Base-by-base conservation (phyloP, 2,797 vertebrate species). In the Liparis tanakae region DNA sequence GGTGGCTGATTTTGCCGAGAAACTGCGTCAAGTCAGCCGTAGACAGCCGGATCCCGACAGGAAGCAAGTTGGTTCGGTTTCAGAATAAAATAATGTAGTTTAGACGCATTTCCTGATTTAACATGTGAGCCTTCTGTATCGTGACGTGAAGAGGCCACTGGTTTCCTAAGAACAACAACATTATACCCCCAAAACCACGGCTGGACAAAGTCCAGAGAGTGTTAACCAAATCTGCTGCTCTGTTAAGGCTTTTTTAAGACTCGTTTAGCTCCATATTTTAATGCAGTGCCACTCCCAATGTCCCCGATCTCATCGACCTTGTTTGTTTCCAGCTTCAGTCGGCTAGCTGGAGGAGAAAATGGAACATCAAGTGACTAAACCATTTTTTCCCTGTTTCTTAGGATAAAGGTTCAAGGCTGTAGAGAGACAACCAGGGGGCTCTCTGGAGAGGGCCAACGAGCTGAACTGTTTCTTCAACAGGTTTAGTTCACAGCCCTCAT, bases 1-100 rank as follows among this genome's bases (percentile, higher is more conserved):
- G 89, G 93, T 62, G 85, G 91, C 85, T 83, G 84, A 82, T 87
- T 81, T 82, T 93, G 81, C 88, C 66, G 87, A 92, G 87, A 91
- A 88, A 74, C 77, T 79, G 89, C 85, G 71, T 92, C 86, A 91
- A 87, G 91, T 79, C 63, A 75, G 66, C 76, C 13, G 64, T 39
- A 78, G 55, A 67, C 57, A 74, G 55, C 18, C 0, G 44, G 69
- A 84, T 56, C 64, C 70, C 65, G 12, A 70, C 74, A 37, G 83
- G 84, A 88, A 76, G 67, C 20, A 30, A 1, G 3, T 18, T 1
- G 12, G 14, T 0, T 10, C 5, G 4, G 10, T 57, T 88, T 88
- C 90, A 91, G 69, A 89, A 84, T 89, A 87, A 90, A 80, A 10
- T 6, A 4, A 2, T 39, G 10, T 22, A 10, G 13, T 6, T 9